Conservation (phyloP, 2,888 invertebrate genomes). For the Rhagium mordax region DNA sequence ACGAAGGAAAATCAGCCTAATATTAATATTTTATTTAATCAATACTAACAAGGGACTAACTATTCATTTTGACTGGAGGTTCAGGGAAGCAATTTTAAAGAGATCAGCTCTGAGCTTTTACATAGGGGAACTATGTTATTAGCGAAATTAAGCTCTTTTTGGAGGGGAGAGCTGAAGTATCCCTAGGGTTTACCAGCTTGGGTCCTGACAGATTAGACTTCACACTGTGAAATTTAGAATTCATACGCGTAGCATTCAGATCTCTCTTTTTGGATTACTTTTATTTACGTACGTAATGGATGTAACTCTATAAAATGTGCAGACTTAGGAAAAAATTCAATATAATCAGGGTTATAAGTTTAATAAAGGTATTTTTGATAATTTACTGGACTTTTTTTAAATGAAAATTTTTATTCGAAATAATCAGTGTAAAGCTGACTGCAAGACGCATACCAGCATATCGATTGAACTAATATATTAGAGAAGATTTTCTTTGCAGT, state of each 20-base stretch:
- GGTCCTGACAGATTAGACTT: slow-evolving; percentile 12
- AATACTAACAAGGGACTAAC: neutral
- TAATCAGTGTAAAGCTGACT: no score
- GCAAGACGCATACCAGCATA: no score
- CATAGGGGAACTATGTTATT: slow-evolving; percentile 9
- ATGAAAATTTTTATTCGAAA: no score
- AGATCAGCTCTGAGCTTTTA: neutral
- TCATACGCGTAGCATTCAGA: slow-evolving; percentile 8
- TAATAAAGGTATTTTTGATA: no score
- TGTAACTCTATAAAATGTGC: neutral
- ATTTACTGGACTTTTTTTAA: no score
- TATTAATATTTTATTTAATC: neutral
- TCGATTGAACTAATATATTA: no score
- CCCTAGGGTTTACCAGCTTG: slow-evolving; percentile 8
- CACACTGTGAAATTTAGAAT: slow-evolving; percentile 4
- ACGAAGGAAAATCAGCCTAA: neutral
- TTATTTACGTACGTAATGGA: neutral
- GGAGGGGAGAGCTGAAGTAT: neutral
- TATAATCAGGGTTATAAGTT: no score
- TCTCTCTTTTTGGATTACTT: slow-evolving; percentile 10
- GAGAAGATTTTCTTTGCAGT: no score
- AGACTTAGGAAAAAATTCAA: neutral
- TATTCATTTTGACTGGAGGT: neutral
- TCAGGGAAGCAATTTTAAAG: neutral
- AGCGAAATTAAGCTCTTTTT: slow-evolving; percentile 8